Conservation (phyloP, 2,888 invertebrate species). For the Scaptomyza polygonia region DNA sequence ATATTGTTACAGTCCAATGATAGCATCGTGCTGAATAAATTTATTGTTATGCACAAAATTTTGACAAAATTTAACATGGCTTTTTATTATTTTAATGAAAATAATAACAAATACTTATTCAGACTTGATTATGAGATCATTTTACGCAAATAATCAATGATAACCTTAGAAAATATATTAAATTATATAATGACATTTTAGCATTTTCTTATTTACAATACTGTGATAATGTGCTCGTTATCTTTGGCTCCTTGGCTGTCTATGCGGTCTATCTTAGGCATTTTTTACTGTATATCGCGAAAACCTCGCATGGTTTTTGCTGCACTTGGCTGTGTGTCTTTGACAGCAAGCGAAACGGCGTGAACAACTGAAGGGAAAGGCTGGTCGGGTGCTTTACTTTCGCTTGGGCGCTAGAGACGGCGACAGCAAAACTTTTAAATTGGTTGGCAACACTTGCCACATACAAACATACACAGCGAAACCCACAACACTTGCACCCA, state of each 20-base stretch:
- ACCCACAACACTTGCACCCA: conserved; percentile 34
- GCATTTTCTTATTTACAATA: too few relatives aligned
- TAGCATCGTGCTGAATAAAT: too few relatives aligned
- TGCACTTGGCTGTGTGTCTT: conserved; percentile 65
- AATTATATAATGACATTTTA: too few relatives aligned
- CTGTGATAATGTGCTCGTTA: too few relatives aligned
- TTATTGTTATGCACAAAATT: too few relatives aligned
- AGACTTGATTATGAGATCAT: too few relatives aligned
- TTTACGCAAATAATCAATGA: too few relatives aligned
- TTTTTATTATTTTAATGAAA: too few relatives aligned
- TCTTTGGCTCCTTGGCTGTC: neutral
- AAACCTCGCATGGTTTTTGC: conserved; percentile 31
- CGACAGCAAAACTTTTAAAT: conserved; percentile 76
- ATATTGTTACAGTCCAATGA: neutral
- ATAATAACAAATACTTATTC: too few relatives aligned
- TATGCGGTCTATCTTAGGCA: neutral
- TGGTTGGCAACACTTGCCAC: conserved; percentile 73
- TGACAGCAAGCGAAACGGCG: conserved; percentile 62
- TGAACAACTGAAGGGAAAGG: conserved; percentile 41
- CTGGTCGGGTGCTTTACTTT: conserved; percentile 65
- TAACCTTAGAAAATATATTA: too few relatives aligned
- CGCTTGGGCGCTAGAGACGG: conserved; percentile 58
- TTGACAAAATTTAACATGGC: too few relatives aligned
- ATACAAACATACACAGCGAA: conserved; percentile 34
- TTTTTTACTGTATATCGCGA: conserved; percentile 46